Base-by-base conservation (phyloP, 2,113 vertebrate species). In the Pseudorhombus dupliciocellatus region DNA sequence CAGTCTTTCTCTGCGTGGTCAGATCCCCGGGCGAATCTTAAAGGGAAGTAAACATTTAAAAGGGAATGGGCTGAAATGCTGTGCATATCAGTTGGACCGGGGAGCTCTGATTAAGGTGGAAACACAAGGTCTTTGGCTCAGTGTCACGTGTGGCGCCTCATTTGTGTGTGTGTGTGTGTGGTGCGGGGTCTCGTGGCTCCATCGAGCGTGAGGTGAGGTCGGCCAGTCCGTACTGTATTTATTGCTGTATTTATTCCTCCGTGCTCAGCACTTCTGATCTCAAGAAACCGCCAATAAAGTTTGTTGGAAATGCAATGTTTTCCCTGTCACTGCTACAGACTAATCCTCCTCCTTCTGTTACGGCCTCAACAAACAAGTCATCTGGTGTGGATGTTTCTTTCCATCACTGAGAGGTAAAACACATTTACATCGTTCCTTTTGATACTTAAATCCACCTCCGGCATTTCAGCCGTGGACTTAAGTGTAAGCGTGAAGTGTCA, bases 211-310 rank as follows among this genome's bases (percentile, higher is more conserved):
- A 75, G 42, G 58, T 70, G 28, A 67, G 75, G 51, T 30, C 1
- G 50, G 70, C 75, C 64, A 66, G 75, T 84, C 26, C 21, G 76
- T 87, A 77, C 80, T 87, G 79, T 88, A 85, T 88, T 85, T 90
- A 84, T 80, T 75, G 83, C 77, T 59, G 70, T 84, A 83, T 88
- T 89, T 87, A 79, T 80, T 84, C 77, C 55, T 82, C 75, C 82
- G 75, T 83, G 75, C 85, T 84, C 81, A 50, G 62, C 82, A 80
- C 71, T 65, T 73, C 40, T 59, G 79, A 86, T 70, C 77, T 73
- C 75, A 75, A 86, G 71, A 84, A 72, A 67, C 70, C 87, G 87
- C 89, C 67, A 79, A 88, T 89, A 81, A 89, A 85, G 60, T 87
- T 75, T 78, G 74, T 83, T 81, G 85, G 28, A 89, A 84, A 84